phyloP scores from a whole-genome alignment of 2,797 vertebrate genomes.

The Danio aesculapii region DNA sequence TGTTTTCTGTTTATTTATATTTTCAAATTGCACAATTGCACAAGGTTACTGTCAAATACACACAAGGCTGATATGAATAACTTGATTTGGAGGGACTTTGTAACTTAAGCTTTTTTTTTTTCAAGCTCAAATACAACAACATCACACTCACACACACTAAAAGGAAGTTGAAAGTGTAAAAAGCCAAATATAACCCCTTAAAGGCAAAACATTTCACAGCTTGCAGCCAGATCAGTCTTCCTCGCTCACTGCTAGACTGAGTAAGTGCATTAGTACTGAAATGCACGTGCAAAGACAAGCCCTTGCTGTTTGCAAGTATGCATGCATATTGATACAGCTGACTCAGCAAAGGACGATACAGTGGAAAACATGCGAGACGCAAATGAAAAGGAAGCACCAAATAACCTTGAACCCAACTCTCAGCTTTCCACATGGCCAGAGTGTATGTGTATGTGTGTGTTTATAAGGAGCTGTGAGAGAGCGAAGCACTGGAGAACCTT shows the following conservation, averaged over 20 bases:
- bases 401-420: not conserved
- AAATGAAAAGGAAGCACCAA: constrained; percentile 25
- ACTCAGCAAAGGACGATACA: constrained; percentile 28
- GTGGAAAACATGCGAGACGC: constrained; percentile 10
- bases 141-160: too few relatives aligned
- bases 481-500: constrained; percentile 11
- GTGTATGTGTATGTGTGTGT: constrained; percentile 7
- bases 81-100: too few relatives aligned
- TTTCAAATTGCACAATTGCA: too few relatives aligned
- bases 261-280: not conserved
- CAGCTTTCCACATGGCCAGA: not conserved
- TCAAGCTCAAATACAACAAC: too few relatives aligned
- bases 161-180: not conserved
- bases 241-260: not conserved
- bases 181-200: not conserved
- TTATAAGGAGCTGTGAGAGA: constrained; percentile 12
- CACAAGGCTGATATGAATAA: too few relatives aligned
- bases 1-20: too few relatives aligned
- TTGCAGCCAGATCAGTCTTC: not conserved
- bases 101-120: too few relatives aligned
- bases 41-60: too few relatives aligned
- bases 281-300: constrained; percentile 29
- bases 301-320: constrained; percentile 13
- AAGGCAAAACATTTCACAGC: not conserved
- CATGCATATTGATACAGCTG: not conserved